Evolutionary conservation across 1,140 invertebrate genomes (phyloP).

Genomic region (Nebria ingens): DNA sequence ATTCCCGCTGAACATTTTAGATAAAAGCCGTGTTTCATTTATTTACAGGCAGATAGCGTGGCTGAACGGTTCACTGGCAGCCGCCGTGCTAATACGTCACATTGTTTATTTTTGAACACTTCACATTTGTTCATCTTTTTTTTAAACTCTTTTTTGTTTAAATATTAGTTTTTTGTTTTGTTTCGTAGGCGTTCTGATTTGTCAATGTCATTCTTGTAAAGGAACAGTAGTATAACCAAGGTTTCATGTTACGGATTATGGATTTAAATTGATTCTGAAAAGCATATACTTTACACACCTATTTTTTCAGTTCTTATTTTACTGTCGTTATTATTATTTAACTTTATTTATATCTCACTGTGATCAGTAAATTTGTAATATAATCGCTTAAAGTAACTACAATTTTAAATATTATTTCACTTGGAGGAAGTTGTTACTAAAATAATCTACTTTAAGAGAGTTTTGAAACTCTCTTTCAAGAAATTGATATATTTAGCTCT

Average conservation of each 20-base stretch:
- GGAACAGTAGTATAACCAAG: neutral
- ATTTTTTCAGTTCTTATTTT: neutral
- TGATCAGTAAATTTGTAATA: too few relatives aligned
- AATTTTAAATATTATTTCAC: too few relatives aligned
- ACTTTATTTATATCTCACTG: too few relatives aligned
- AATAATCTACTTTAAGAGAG: too few relatives aligned
- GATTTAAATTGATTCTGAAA: neutral
- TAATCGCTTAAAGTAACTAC: too few relatives aligned
- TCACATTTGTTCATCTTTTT: neutral
- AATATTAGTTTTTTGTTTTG: too few relatives aligned
- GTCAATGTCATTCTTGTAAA: neutral
- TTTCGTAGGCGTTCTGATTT: neutral
- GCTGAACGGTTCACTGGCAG: neutral
- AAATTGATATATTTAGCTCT: too few relatives aligned
- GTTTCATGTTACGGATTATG: neutral
- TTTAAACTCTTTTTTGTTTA: neutral
- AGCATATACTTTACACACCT: neutral
- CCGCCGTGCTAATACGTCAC: neutral
- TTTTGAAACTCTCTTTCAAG: too few relatives aligned
- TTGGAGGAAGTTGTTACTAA: too few relatives aligned
- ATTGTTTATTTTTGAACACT: neutral
- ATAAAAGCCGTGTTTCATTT: slow-evolving; percentile 25
- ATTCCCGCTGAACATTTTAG: slow-evolving; percentile 24
- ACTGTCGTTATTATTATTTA: too few relatives aligned
- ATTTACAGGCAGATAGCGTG: slow-evolving; percentile 19